Base-by-base conservation (phyloP, 2,797 vertebrate species). In the Characodon lateralis region DNA sequence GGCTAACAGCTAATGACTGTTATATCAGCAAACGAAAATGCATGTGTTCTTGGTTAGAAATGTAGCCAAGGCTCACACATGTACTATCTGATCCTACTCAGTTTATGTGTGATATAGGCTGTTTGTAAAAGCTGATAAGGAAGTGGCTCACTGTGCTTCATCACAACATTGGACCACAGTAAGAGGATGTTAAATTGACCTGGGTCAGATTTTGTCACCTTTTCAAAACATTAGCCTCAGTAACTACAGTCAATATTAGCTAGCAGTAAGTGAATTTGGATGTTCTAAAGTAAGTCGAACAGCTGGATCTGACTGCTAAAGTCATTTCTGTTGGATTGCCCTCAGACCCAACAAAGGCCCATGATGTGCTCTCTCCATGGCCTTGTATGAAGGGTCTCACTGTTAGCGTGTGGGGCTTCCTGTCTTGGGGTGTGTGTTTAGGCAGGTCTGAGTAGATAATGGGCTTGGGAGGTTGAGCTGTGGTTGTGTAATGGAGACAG, bases 381-480 rank as follows among this genome's bases (percentile, higher is more conserved):
- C 86, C 78, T 63, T 78, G 81, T 80, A 80, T 84, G 78, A 85
- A 89, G 82, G 85, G 83, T 85, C 83, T 78, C 63, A 74, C 74
- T 74, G 83, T 77, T 84, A 91, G 81, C 75, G 72, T 87, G 88
- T 78, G 84, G 66, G 78, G 79, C 87, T 94, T 90, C 86, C 88
- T 91, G 90, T 89, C 76, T 91, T 71, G 83, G 87, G 78, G 85
- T 90, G 87, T 91, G 93, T 93, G 89, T 94, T 93, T 93, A 90
- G 88, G 91, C 89, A 94, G 92, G 85, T 89, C 93, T 92, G 88
- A 94, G 92, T 92, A 95, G 93, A 95, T 95, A 96, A 95, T 96
- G 94, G 95, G 77, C 83, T 83, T 85, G 87, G 89, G 88, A 91
- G 89, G 91, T 90, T 88, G 92, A 91, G 78, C 85, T 88, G 73